Evolutionary conservation across 2,113 vertebrate species (phyloP).

Genomic region (Scatophagus argus): DNA sequence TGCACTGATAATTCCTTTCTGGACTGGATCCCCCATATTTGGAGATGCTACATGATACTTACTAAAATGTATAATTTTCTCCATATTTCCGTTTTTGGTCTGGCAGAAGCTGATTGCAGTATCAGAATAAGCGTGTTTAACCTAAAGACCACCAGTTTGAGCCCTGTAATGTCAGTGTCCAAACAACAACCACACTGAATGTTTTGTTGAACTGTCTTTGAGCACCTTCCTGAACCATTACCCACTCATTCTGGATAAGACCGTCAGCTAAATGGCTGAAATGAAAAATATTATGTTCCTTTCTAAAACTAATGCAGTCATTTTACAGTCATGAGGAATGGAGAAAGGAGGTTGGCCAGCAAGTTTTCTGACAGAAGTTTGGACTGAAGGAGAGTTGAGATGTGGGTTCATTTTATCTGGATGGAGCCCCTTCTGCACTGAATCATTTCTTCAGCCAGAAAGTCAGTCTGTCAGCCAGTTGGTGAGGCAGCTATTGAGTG

Average conservation of each 20-base stretch:
- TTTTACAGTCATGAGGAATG: conserved; percentile 53
- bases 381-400: conserved; percentile 58
- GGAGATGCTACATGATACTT: conserved; percentile 25
- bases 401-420: conserved; percentile 75
- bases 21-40: conserved; percentile 9
- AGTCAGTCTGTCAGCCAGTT: conserved; percentile 43
- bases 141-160: conserved; percentile 5
- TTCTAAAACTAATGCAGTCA: conserved; percentile 42
- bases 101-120: conserved; percentile 11
- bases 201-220: background rate
- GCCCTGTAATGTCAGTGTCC: background rate
- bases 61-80: conserved; percentile 24
- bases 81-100: conserved; percentile 26
- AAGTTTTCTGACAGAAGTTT: conserved; percentile 74
- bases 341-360: conserved; percentile 34
- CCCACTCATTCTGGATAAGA: conserved; percentile 13
- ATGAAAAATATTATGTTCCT: conserved; percentile 26
- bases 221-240: background rate
- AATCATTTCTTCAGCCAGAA: conserved; percentile 58
- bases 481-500: conserved; percentile 33
- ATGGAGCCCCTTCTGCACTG: conserved; percentile 59
- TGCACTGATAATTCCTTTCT: background rate
- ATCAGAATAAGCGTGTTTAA: background rate
- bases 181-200: background rate
- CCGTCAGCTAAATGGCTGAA: conserved; percentile 15